Conservation (phyloP, 2,888 invertebrate species). For the Minunthozetes semirufus region DNA sequence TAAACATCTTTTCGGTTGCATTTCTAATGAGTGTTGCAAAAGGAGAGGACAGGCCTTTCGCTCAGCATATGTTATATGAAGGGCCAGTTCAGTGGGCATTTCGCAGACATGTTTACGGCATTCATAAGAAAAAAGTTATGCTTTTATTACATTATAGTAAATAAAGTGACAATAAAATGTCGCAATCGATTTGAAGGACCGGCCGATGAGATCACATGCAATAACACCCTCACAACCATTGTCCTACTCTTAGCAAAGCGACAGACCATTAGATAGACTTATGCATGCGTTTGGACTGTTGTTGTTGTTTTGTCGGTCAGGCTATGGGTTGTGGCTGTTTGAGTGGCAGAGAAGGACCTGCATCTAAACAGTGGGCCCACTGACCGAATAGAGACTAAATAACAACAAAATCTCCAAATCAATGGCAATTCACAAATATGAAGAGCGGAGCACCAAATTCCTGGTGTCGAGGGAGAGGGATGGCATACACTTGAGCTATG, state of each 20-base stretch:
- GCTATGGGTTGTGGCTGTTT: neutral
- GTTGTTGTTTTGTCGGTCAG: conserved; percentile 3
- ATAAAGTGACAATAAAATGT: conserved; percentile 19
- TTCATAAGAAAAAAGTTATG: neutral
- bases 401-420: too few relatives aligned
- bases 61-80: neutral
- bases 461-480: too few relatives aligned
- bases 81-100: neutral
- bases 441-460: too few relatives aligned
- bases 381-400: too few relatives aligned
- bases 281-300: neutral
- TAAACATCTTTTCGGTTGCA: neutral
- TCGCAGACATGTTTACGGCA: conserved; percentile 2
- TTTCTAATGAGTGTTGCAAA: neutral
- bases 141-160: conserved; percentile 9
- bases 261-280: neutral
- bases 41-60: neutral
- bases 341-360: neutral
- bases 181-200: neutral
- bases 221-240: neutral
- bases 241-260: neutral
- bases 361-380: neutral
- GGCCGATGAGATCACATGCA: neutral
- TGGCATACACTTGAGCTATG: too few relatives aligned
- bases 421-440: too few relatives aligned